Conservation (phyloP, 92 coral and sea anemone genomes). For the Virgularia gustaviana region DNA sequence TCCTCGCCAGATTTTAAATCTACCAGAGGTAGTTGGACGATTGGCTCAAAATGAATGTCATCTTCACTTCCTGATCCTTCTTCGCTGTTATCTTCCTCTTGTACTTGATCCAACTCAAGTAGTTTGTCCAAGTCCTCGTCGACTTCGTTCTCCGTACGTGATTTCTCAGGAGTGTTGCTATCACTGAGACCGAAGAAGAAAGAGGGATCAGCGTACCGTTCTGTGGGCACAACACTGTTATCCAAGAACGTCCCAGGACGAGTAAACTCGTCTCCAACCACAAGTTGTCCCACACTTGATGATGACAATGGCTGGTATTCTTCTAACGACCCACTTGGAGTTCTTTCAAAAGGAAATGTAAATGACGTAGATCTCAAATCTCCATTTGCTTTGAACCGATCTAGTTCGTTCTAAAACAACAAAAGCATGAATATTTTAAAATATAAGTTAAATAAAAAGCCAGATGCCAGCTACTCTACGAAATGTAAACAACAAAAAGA, state of each 20-base stretch:
- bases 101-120: no score
- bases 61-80: constrained; percentile 50
- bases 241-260: constrained; percentile 6
- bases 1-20: constrained; percentile 86
- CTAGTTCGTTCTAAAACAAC: constrained; percentile 30
- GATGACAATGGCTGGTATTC: constrained; percentile 16
- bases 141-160: constrained; percentile 15
- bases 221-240: constrained; percentile 19
- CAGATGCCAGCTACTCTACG: no score
- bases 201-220: constrained; percentile 42
- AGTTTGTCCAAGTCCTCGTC: no score
- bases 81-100: constrained; percentile 61
- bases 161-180: constrained; percentile 72
- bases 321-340: constrained; percentile 31
- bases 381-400: constrained; percentile 9
- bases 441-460: no score
- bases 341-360: constrained; percentile 34
- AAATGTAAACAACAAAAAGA: no score
- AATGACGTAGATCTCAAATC: constrained; percentile 13
- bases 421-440: background rate
- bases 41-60: constrained; percentile 83
- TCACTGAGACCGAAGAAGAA: constrained; percentile 86
- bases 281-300: constrained; percentile 16
- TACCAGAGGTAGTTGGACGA: constrained; percentile 74
- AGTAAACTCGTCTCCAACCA: background rate